Percentiles rank a stretch among this genome's conserved stretches.
phyloP scores from a whole-genome alignment of 1,140 invertebrate species.

The Nebria ingens region DNA sequence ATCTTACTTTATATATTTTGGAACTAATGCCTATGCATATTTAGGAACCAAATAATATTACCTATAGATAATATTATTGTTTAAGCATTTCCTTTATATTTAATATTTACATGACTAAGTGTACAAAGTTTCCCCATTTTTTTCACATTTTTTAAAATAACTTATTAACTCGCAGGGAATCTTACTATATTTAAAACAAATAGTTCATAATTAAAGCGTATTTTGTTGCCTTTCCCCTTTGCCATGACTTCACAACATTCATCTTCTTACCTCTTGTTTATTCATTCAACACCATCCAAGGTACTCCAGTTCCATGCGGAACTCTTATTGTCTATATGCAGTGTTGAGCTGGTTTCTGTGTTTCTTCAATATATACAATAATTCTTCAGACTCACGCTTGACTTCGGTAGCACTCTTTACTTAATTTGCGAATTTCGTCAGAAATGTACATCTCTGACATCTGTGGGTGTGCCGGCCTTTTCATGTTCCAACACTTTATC shows the following conservation, averaged over 20 bases:
- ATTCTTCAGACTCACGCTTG: neutral
- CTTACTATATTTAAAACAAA: neutral
- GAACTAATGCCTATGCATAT: neutral
- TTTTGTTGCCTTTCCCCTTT: conserved; percentile 46
- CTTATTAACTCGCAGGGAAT: neutral
- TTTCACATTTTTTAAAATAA: no score
- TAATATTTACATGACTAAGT: neutral
- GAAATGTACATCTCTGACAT: conserved; percentile 65
- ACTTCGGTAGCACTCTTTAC: no score
- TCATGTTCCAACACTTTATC: conserved; percentile 49
- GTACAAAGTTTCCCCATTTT: neutral
- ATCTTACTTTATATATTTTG: neutral
- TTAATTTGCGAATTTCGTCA: no score
- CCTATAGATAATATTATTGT: neutral
- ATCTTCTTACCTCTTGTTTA: neutral
- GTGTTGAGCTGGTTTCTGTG: conserved; percentile 13
- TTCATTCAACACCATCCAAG: neutral
- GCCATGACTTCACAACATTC: conserved; percentile 12
- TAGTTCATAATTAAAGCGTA: conserved; percentile 37
- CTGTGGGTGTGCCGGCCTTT: conserved; percentile 69
- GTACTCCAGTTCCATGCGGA: conserved; percentile 15
- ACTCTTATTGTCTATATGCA: conserved; percentile 12
- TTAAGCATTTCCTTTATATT: neutral
- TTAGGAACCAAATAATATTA: neutral
- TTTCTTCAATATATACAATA: conserved; percentile 16